Evolutionary conservation across 2,797 vertebrate genomes (phyloP), one percentile per base, ranked within the genome.

Genomic region (Ctenopoma multispine): DNA sequence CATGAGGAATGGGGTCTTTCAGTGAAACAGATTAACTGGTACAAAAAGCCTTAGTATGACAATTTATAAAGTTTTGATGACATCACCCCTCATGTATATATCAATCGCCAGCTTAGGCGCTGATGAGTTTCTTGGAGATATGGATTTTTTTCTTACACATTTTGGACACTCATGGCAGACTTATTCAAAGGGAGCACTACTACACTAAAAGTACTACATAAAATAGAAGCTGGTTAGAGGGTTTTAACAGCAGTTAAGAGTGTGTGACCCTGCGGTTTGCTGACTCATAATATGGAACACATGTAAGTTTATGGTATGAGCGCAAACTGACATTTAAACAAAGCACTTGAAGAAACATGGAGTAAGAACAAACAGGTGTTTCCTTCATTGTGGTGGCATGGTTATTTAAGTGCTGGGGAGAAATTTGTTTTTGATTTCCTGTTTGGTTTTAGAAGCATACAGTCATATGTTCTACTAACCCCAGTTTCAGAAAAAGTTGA

Each of bases 1-100:
- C 61, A 67, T 83, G 78, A 77, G 55, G 66, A 69, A 76, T 49
- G 57, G 69, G 74, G 79, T 56, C 75, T 90, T 77, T 87, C 75
- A 91, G 88, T 87, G 72, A 83, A 85, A 79, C 62, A 63, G 77
- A 79, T 80, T 54, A 74, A 36, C 64, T 63, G 24, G 8, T 36
- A 15, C 63, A 68, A 63, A 80, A 73, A 44, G 47, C 50, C 12
- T 65, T n/a, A 58, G 40, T 63, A 68, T 72, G 63, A 78, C 73
- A 69, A 57, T 23, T 60, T 55, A 51, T 60, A 44, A 51, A 36
- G 55, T 81, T 87, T 77, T 69, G 29, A 55, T 72, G 75, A 61
- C 48, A 40, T 67, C 59, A 67, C 43, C 58, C n/a, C 5, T 21
- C 50, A 58, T 67, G 34, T n/a, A 46, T 46, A 17, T 6, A 18